Percentiles rank a stretch among this genome's conserved stretches.
Conservation (phyloP, 2,113 vertebrate genomes). For the Anhinga rufa region DNA sequence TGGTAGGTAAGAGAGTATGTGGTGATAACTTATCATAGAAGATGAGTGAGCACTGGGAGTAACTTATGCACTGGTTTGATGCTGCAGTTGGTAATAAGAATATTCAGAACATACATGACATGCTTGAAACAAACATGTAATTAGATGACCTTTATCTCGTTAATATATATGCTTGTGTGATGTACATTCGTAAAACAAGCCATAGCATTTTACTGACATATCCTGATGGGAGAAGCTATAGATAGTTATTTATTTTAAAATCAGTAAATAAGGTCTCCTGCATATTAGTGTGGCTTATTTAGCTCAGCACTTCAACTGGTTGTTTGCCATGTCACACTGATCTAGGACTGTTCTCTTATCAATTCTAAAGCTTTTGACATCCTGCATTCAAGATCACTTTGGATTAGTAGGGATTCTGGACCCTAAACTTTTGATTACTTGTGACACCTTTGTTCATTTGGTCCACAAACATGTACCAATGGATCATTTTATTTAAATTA, state of each 20-base stretch:
- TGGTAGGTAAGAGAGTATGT: not conserved
- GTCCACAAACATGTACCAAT: not conserved
- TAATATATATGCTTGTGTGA: not conserved
- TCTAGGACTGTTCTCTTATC: slow-evolving; percentile 33
- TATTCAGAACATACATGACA: not conserved
- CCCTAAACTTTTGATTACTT: slow-evolving; percentile 48
- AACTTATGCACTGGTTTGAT: not conserved
- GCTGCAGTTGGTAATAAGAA: not conserved
- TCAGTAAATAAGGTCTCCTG: not conserved
- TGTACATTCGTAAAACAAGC: not conserved
- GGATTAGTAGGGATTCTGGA: slow-evolving; percentile 27
- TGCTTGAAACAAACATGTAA: not conserved
- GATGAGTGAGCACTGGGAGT: not conserved
- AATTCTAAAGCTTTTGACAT: slow-evolving; percentile 61
- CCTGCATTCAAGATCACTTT: slow-evolving; percentile 52
- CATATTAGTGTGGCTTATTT: not conserved
- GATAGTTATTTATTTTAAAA: not conserved
- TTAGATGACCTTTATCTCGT: not conserved
- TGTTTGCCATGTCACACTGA: slow-evolving; percentile 50
- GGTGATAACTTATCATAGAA: not conserved
- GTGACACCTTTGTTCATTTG: not conserved
- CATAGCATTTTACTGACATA: not conserved
- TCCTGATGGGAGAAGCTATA: not conserved
- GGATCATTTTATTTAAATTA: not conserved
- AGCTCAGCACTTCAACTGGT: not conserved